phyloP scores from a whole-genome alignment of 2,113 vertebrate genomes.

The Arvicanthis niloticus region DNA sequence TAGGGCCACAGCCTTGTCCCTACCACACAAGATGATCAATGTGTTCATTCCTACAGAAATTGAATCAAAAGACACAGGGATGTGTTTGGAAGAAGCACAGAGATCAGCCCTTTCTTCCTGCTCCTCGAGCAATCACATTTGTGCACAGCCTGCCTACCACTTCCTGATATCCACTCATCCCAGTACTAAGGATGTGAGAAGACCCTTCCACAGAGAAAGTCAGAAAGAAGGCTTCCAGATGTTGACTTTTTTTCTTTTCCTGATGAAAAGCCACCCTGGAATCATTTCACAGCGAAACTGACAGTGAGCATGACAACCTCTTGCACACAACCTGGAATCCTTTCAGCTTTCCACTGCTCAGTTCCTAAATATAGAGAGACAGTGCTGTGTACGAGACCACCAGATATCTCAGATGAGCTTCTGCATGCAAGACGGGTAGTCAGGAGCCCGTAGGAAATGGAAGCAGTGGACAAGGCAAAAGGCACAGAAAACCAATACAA shows the following conservation, averaged over 20 bases:
- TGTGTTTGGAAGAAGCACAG: not conserved
- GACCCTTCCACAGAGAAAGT: not conserved
- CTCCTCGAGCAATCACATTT: not conserved
- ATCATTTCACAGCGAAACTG: not conserved
- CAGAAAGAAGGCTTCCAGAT: not conserved
- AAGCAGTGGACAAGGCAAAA: not conserved
- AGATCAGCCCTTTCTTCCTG: not conserved
- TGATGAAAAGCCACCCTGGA: not conserved
- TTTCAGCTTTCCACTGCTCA: not conserved
- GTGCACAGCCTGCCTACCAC: not conserved
- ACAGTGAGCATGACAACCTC: too few relatives aligned
- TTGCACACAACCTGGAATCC: fast-evolving
- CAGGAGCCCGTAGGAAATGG: not conserved
- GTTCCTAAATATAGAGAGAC: not conserved
- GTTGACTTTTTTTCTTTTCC: not conserved
- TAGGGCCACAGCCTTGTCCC: not conserved
- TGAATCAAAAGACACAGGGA: not conserved
- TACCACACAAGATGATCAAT: not conserved
- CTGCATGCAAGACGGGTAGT: not conserved
- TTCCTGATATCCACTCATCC: not conserved
- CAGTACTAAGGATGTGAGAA: not conserved
- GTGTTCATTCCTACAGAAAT: not conserved
- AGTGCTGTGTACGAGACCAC: not conserved
- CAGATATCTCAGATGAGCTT: not conserved
- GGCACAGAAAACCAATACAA: not conserved